Evolutionary conservation across 2,113 vertebrate genomes (phyloP).

Genomic region (Leucoraja erinaceus): DNA sequence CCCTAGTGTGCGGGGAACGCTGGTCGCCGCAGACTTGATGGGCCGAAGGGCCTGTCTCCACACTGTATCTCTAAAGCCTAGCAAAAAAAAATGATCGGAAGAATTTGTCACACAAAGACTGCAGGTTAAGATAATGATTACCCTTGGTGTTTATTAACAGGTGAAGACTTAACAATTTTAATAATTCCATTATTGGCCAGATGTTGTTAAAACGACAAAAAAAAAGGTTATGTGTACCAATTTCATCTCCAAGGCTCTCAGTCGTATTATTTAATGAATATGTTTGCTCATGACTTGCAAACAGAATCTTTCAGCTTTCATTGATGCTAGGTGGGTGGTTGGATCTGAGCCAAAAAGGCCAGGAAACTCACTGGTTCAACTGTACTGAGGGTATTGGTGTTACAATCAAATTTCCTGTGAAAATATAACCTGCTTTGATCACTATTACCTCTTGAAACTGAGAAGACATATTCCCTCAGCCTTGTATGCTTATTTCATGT

Average conservation of each 20-base stretch:
- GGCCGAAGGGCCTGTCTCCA: too few species aligned
- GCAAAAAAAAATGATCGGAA: not conserved
- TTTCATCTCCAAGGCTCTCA: not conserved
- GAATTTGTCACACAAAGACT: not conserved
- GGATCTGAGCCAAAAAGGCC: not conserved
- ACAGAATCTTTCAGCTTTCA: not conserved
- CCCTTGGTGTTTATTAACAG: not conserved
- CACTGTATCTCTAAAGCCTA: not conserved
- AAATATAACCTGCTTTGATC: not conserved
- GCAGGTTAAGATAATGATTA: not conserved
- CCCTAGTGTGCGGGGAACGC: too few species aligned
- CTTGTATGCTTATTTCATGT: not conserved
- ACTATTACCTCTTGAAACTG: not conserved
- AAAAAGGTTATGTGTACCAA: not conserved
- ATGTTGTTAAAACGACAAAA: not conserved
- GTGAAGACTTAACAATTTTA: not conserved
- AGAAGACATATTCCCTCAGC: not conserved
- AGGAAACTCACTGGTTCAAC: not conserved
- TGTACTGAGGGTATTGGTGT: not conserved
- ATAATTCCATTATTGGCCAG: not conserved
- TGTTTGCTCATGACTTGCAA: not conserved
- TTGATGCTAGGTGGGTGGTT: not conserved
- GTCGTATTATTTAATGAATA: not conserved
- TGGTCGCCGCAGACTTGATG: too few species aligned
- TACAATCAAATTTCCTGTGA: not conserved